Conservation (phyloP, 2,113 vertebrate species). For the Sclerurus mexicanus region DNA sequence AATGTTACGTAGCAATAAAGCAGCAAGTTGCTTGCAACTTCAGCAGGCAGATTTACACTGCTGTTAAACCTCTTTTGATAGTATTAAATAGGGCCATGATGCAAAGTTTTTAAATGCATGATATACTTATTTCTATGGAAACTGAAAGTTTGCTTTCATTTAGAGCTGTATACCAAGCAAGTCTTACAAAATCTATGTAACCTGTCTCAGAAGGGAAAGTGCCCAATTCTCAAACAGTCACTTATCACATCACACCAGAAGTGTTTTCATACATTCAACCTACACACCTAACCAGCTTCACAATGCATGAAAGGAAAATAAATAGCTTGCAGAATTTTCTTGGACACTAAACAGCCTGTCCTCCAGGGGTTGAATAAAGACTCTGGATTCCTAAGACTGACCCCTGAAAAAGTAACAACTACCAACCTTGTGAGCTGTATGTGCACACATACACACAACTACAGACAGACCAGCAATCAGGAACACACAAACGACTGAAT, state of each 20-base stretch:
- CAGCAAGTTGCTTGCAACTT: neutral
- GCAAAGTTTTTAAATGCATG: neutral
- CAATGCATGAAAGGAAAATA: neutral
- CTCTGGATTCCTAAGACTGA: neutral
- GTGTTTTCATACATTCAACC: neutral
- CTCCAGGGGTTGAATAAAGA: neutral
- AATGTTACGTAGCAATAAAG: neutral
- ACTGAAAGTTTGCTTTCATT: conserved; percentile 13
- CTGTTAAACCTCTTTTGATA: neutral
- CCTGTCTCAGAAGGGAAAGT: neutral
- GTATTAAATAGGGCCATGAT: neutral
- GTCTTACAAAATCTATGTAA: neutral
- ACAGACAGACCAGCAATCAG: neutral
- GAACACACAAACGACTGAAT: neutral
- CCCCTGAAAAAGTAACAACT: neutral
- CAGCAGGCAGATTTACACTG: neutral
- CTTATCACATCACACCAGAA: neutral
- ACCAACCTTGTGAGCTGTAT: neutral
- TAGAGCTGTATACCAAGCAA: neutral
- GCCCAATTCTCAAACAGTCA: neutral
- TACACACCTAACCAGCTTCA: neutral
- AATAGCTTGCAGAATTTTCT: neutral
- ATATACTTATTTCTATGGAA: conserved; percentile 21
- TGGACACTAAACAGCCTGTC: neutral
- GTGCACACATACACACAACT: neutral